phyloP scores from a whole-genome alignment of 2,888 invertebrate species.

The Tridacna gigas region DNA sequence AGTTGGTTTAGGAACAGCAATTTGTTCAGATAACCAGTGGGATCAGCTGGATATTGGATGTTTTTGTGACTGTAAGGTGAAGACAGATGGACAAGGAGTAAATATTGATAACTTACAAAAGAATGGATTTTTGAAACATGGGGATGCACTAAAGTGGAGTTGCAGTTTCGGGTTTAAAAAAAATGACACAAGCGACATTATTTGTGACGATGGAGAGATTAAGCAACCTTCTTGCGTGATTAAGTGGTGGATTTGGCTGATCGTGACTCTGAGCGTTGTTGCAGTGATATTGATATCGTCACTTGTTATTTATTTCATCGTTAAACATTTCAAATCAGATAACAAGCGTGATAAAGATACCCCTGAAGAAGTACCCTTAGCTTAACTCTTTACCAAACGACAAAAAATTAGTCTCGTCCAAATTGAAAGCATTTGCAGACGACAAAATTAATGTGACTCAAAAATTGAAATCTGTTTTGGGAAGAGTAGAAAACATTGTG shows the following conservation, averaged over 20 bases:
- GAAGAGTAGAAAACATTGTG: neutral
- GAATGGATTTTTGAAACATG: slow-evolving; percentile 18
- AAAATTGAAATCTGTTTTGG: no score
- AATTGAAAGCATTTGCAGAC: neutral
- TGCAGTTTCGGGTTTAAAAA: slow-evolving; percentile 11
- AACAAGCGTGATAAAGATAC: no score
- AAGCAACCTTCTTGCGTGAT: neutral
- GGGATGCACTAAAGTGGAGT: slow-evolving; percentile 3
- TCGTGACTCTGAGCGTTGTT: no score
- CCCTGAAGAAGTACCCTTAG: no score
- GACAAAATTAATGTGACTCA: no score
- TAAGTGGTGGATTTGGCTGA: no score
- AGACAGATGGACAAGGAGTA: neutral
- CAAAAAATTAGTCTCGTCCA: neutral
- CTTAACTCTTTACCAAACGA: neutral
- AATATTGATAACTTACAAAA: neutral
- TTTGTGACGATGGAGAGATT: neutral
- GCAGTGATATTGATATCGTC: no score
- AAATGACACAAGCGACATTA: neutral
- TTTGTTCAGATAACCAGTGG: slow-evolving; percentile 33
- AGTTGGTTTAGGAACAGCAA: slow-evolving; percentile 2
- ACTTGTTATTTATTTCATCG: no score
- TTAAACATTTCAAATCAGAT: no score
- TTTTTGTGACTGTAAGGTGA: slow-evolving; percentile 39
- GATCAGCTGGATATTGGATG: slow-evolving; percentile 32